phyloP scores from a whole-genome alignment of 2,797 vertebrate genomes.

The Sebastes oblongus region DNA sequence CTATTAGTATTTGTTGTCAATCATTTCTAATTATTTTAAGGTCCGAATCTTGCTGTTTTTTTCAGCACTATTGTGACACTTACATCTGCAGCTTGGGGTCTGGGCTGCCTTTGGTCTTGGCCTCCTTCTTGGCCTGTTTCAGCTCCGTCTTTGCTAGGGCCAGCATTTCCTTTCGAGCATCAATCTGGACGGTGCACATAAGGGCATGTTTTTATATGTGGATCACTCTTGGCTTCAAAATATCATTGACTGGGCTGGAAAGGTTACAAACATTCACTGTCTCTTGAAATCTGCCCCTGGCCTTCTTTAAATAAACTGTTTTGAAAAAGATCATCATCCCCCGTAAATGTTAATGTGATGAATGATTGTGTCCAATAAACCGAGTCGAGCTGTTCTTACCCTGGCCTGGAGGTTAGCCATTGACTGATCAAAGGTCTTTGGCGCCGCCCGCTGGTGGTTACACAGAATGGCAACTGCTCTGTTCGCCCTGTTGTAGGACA shows the following conservation, averaged over 20 bases:
- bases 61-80: conserved; percentile 31
- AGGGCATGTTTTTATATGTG: neutral
- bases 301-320: neutral
- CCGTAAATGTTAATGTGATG: neutral
- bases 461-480: conserved; percentile 85
- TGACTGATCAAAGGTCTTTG: conserved; percentile 86
- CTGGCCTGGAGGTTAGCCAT: conserved; percentile 83
- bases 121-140: conserved; percentile 76
- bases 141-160: conserved; percentile 73
- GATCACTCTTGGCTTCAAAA: neutral
- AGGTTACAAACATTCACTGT: neutral
- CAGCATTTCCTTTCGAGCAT: conserved; percentile 76
- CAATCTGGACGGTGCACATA: conserved; percentile 63
- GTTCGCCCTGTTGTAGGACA: conserved; percentile 86
- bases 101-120: conserved; percentile 68
- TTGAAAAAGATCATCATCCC: neutral
- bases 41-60: neutral
- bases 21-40: neutral
- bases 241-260: neutral
- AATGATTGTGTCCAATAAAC: neutral
- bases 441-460: conserved; percentile 86
- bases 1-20: neutral
- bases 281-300: neutral
- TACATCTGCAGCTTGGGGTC: conserved; percentile 75
- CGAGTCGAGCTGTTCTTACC: conserved; percentile 37